Percentiles rank a stretch among this genome's conserved stretches.
phyloP scores from a whole-genome alignment of 1,140 invertebrate genomes.

The Pachypeltis micranthus region DNA sequence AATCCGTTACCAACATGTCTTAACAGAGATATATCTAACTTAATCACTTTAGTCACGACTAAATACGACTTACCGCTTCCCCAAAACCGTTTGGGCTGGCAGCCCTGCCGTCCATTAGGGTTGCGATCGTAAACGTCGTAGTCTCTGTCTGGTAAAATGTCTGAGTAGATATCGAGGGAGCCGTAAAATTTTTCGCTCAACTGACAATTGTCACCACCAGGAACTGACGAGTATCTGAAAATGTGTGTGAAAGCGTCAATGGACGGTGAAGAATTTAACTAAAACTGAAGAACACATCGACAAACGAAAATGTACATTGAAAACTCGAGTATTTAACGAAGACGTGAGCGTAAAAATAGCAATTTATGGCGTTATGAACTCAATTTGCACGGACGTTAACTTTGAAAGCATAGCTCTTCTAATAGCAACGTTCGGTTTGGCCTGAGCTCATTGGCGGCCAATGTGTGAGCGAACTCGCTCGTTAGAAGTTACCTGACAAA shows the following conservation, averaged over 20 bases:
- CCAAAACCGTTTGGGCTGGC: constrained; percentile 25
- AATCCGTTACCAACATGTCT: too few species aligned
- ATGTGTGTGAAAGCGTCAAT: background rate
- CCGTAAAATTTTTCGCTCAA: constrained; percentile 52
- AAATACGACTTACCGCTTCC: constrained; percentile 36
- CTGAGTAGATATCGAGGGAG: constrained; percentile 55
- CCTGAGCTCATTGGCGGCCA: too few species aligned
- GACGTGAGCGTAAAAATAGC: too few species aligned
- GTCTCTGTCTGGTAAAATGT: constrained; percentile 58
- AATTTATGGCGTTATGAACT: too few species aligned
- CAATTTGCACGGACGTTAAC: too few species aligned
- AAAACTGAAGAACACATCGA: constrained; percentile 11
- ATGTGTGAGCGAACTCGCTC: too few species aligned
- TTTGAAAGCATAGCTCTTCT: too few species aligned
- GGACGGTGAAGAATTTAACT: background rate
- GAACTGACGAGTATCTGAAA: constrained; percentile 30
- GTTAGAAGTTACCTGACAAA: too few species aligned
- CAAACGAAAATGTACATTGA: background rate
- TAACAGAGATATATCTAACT: too few species aligned
- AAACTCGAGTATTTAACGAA: too few species aligned
- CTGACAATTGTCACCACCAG: constrained; percentile 55
- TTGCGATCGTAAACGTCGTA: constrained; percentile 66
- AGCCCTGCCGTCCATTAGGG: constrained; percentile 29
- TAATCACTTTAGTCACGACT: too few species aligned
- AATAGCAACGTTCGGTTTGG: too few species aligned